A percentile compares a stretch with the other conserved stretches of the same genome.
Evolutionary conservation across 2,888 invertebrate species (phyloP).

Genomic region (Osmoderma eremita): DNA sequence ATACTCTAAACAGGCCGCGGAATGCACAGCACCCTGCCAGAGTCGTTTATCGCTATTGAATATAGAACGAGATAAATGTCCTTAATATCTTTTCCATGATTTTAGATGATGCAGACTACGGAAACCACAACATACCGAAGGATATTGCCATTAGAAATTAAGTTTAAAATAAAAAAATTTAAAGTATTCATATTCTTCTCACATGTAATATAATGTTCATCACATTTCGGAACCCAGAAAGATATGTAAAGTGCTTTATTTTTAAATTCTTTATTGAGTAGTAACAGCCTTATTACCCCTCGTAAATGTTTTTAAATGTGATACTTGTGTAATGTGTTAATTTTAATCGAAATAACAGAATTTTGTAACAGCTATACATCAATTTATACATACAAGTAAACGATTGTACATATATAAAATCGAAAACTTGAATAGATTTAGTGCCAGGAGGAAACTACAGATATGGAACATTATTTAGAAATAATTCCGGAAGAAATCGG

Average conservation of each 20-base stretch:
- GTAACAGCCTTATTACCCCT: neutral
- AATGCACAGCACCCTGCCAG: too few species aligned
- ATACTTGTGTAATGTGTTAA: slow-evolving; percentile 10
- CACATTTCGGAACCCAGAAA: too few species aligned
- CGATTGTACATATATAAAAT: slow-evolving; percentile 21
- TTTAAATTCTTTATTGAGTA: too few species aligned
- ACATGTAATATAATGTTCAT: slow-evolving; percentile 17
- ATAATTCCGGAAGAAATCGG: too few species aligned
- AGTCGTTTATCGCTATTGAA: too few species aligned
- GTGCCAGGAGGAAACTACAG: too few species aligned
- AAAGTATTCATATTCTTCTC: slow-evolving; percentile 26
- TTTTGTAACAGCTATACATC: slow-evolving; percentile 14
- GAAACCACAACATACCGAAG: slow-evolving; percentile 63
- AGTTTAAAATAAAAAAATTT: slow-evolving; percentile 30
- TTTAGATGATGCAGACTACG: slow-evolving; percentile 66
- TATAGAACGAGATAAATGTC: too few species aligned
- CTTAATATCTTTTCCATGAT: slow-evolving; percentile 21
- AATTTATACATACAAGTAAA: slow-evolving; percentile 18
- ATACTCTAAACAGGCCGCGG: too few species aligned
- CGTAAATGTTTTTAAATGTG: slow-evolving; percentile 15
- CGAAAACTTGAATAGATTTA: too few species aligned
- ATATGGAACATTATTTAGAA: too few species aligned
- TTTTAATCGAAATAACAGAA: neutral
- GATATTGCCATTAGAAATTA: slow-evolving; percentile 66
- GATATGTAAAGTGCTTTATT: too few species aligned